Percentiles rank a stretch among this genome's conserved stretches.
These are phyloP conservation scores for Pangasius larnaudii DNA, from an alignment of 2,797 vertebrate genomes.

Conservation along the genomic window DNA sequence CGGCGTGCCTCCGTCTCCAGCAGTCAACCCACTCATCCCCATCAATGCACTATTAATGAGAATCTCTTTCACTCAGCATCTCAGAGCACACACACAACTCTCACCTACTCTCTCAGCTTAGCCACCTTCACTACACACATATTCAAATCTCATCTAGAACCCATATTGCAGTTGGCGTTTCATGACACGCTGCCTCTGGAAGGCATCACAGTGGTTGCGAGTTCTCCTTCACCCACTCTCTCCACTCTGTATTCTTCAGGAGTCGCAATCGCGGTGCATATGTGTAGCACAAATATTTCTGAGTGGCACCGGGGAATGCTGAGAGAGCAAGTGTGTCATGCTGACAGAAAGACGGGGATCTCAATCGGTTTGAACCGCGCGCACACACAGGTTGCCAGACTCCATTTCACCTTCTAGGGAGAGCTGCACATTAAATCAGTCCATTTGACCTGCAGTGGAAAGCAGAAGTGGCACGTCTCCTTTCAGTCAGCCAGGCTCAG, in stretches of 20 bases:
- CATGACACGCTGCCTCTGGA: conserved; percentile 20
- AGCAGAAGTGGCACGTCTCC: conserved; percentile 59
- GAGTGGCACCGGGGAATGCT: conserved; percentile 46
- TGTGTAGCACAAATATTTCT: conserved; percentile 49
- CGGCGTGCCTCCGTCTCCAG: conserved; percentile 41
- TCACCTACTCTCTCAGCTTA: conserved; percentile 5
- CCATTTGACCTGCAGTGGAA: conserved; percentile 72
- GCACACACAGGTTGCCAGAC: conserved; percentile 56
- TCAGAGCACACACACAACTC: background rate
- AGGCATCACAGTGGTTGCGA: background rate
- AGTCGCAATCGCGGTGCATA: background rate
- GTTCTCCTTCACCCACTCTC: conserved; percentile 25
- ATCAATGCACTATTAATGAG: conserved; percentile 56
- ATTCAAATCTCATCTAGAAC: conserved; percentile 39
- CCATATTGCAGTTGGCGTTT: conserved; percentile 35
- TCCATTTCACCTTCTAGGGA: conserved; percentile 69
- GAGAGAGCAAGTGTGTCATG: conserved; percentile 47
- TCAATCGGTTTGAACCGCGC: conserved; percentile 65
- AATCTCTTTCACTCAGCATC: conserved; percentile 45
- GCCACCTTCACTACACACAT: background rate
- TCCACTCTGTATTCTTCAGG: conserved; percentile 34
- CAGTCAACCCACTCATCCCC: conserved; percentile 48
- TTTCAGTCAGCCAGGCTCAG: conserved; percentile 51
- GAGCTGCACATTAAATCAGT: conserved; percentile 73
- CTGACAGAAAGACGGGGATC: conserved; percentile 63